These are phyloP conservation scores for Papilio polyxenes DNA, from an alignment of 1,140 invertebrate species.

Conservation along the genomic window DNA sequence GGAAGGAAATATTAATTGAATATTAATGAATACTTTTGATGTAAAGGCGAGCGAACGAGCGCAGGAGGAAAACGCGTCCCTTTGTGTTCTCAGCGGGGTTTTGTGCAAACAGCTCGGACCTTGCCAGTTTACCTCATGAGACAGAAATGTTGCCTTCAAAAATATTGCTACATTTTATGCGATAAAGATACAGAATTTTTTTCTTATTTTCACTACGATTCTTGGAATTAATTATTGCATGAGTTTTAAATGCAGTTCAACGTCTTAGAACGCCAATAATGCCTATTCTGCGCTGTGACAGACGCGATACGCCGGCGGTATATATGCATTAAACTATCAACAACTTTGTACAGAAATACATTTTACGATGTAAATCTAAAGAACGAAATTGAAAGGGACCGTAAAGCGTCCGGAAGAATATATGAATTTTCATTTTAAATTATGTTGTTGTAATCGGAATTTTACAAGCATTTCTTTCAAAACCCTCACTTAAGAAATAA, in stretches of 20 bases:
- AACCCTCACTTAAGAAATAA: background rate
- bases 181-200: background rate
- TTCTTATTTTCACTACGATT: background rate
- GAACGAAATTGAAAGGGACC: background rate
- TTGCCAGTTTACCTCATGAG: background rate
- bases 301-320: background rate
- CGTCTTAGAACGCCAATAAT: background rate
- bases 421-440: background rate
- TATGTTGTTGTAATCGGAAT: background rate
- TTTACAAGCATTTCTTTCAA: background rate
- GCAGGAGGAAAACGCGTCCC: slow-evolving; percentile 12
- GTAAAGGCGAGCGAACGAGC: background rate
- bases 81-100: background rate
- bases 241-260: background rate
- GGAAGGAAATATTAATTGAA: slow-evolving; percentile 41
- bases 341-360: background rate
- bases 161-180: background rate
- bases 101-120: background rate
- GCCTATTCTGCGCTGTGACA: background rate
- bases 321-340: background rate
- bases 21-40: background rate
- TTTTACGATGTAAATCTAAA: background rate
- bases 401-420: background rate
- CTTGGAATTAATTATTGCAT: background rate
- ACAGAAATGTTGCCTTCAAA: background rate